These are phyloP conservation scores for Glaucomys volans DNA, from an alignment of 2,113 vertebrate genomes.

Conservation along the genomic window DNA sequence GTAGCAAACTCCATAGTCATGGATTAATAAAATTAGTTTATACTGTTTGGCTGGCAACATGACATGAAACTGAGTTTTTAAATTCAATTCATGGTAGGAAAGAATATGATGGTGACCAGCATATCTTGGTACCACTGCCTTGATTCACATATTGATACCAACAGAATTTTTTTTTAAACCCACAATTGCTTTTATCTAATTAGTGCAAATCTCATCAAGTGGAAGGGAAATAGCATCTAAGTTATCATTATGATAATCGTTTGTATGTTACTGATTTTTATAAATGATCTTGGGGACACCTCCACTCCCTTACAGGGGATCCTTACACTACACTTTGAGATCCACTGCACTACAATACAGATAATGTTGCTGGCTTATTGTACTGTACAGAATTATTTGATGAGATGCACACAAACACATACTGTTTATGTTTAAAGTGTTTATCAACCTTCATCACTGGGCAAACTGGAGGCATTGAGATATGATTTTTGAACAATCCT, in stretches of 20 bases:
- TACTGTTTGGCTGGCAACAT: background rate
- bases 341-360: background rate
- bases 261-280: background rate
- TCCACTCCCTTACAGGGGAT: background rate
- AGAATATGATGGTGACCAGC: background rate
- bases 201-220: background rate
- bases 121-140: background rate
- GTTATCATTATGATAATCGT: conserved; percentile 18
- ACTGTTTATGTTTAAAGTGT: background rate
- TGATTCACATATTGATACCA: background rate
- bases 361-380: background rate
- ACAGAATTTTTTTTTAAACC: background rate
- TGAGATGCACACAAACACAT: background rate
- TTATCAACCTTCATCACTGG: background rate
- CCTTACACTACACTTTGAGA: background rate
- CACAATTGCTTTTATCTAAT: background rate
- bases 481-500: conserved; percentile 19
- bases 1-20: background rate
- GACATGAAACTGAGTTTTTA: background rate
- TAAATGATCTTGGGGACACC: background rate
- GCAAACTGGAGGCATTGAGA: background rate
- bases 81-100: background rate
- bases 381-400: background rate
- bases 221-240: background rate
- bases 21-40: background rate